Evolutionary conservation across 2,888 invertebrate genomes (phyloP), one percentile per base, ranked within the genome.

Genomic region (Drosophila subsilvestris): DNA sequence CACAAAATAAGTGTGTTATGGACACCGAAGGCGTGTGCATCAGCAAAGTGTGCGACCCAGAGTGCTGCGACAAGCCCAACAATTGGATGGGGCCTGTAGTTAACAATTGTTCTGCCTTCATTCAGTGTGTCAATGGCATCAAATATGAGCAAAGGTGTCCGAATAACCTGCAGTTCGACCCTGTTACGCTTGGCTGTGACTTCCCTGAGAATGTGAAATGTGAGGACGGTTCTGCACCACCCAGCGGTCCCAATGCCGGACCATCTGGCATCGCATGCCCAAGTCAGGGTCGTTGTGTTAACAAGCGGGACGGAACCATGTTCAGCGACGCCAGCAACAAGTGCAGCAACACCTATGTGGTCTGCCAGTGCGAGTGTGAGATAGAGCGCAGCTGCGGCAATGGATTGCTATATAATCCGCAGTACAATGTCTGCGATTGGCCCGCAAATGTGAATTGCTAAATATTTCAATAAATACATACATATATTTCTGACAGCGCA

Each of bases 361-460:
- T 89, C 1, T 90, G 90, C 37, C 90, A 90, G 43, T 90, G 90
- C 60, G 90, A 90, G 55, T 90, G 90, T 43, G 90, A 90, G 69
- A 61, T 90, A 3, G 22, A 51, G 22, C 69, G 78, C 3, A 56
- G 9, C 7, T 90, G 90, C 27, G 6, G 54, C 2, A 2, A 51
- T 1, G 71, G 74, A 0, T 62, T 89, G n/a, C 51, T 83, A 5
- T 90, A 75, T 32, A 83, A 88, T 55, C 5, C 1, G 1, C 14
- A 54, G 1, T 2, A 61, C 1, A 18, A 20, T 0, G 49, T 67
- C 2, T 90, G 90, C 56, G 86, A 90, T 63, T 90, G 88, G 90
- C 79, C 88, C 1, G 3, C 0, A 3, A 79, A 74, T 43, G 62
- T 74, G 5, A 54, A 68, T 0, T 86, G 86, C 37, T 80, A 66